Conservation (phyloP, 1,140 invertebrate species). For the Cepaea nemoralis region DNA sequence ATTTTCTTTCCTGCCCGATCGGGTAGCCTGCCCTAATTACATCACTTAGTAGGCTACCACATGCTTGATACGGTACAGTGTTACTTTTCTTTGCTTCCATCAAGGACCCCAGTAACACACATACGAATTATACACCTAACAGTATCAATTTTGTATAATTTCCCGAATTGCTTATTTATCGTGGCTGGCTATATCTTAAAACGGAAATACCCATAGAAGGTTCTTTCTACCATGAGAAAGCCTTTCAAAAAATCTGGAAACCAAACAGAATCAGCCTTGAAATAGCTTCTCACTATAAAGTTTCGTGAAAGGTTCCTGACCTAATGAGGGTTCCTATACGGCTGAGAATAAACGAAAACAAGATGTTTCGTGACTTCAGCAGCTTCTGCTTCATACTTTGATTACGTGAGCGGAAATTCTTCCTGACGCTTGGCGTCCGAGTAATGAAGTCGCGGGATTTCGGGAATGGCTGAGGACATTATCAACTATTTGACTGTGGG, state of each 20-base stretch:
- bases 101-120: no score
- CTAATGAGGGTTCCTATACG: neutral
- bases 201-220: no score
- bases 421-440: neutral
- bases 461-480: neutral
- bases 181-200: no score
- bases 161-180: no score
- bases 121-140: no score
- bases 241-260: neutral
- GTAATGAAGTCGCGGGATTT: neutral
- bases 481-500: neutral
- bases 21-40: no score
- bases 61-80: no score
- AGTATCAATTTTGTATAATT: no score
- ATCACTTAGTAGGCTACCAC: no score
- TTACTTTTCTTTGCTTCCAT: no score
- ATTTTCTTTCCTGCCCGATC: no score
- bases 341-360: neutral
- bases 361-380: neutral
- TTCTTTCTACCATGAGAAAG: neutral
- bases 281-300: neutral
- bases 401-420: neutral
- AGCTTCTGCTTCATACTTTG: constrained; percentile 1
- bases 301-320: constrained; percentile 2
- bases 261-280: neutral